Evolutionary conservation across 2,113 vertebrate genomes (phyloP).

Genomic region (Camelus bactrianus): DNA sequence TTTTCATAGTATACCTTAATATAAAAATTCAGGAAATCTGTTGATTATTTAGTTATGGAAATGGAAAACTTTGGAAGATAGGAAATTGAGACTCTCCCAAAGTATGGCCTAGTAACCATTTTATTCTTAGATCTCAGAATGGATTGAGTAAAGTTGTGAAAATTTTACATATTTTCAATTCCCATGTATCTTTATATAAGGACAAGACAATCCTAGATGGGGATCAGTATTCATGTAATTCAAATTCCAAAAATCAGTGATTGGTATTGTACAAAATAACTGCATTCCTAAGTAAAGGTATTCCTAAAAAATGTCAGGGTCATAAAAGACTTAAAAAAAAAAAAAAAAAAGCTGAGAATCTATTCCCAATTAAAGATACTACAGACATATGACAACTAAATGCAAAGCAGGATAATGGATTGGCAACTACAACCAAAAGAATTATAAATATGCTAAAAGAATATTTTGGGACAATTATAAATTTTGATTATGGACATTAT

Average conservation of each 20-base stretch:
- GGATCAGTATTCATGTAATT: neutral
- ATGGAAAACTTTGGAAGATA: neutral
- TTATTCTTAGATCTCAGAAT: conserved; percentile 28
- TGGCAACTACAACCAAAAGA: neutral
- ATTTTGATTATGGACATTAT: neutral
- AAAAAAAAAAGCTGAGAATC: neutral
- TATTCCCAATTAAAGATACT: neutral
- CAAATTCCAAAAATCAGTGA: neutral
- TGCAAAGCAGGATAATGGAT: neutral
- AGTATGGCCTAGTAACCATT: neutral
- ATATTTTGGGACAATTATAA: neutral
- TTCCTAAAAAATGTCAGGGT: neutral
- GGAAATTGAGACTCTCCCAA: neutral
- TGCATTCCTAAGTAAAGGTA: neutral
- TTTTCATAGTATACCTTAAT: neutral
- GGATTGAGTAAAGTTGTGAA: neutral
- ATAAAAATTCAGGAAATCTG: neutral
- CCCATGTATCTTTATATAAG: neutral
- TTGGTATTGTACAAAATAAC: conserved; percentile 9
- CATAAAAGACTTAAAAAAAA: neutral
- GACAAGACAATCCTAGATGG: neutral
- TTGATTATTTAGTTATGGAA: conserved; percentile 29
- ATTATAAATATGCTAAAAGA: neutral
- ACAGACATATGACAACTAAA: neutral
- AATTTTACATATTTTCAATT: neutral